Conservation (phyloP, 2,888 invertebrate species). For the Leucophora obtusa region DNA sequence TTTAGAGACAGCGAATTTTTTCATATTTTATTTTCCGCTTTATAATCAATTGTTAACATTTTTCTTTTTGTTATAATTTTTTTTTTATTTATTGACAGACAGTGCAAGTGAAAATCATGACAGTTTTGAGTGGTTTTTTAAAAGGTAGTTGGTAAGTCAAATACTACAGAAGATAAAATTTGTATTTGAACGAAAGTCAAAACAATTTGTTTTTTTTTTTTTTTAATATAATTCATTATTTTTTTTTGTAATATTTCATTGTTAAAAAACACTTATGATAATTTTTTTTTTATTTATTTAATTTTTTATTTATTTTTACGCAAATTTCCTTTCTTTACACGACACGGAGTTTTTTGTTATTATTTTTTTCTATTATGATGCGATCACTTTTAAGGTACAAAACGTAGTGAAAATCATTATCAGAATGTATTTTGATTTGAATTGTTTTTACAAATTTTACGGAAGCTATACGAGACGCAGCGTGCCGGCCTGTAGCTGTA, state of each 20-base stretch:
- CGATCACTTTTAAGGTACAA: slow-evolving; percentile 44
- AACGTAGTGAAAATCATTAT: slow-evolving; percentile 42
- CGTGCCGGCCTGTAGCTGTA: neutral
- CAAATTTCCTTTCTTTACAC: neutral
- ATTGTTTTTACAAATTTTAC: slow-evolving; percentile 43
- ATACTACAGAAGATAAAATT: slow-evolving; percentile 9
- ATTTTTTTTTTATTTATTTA: slow-evolving; percentile 17
- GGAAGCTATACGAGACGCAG: neutral
- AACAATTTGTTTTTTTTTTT: neutral
- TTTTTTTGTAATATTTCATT: slow-evolving; percentile 48
- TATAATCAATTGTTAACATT: slow-evolving; percentile 44
- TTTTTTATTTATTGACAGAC: slow-evolving; percentile 17
- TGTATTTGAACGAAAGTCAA: slow-evolving; percentile 6
- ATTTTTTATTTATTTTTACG: slow-evolving; percentile 7
- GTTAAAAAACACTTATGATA: slow-evolving; percentile 29
- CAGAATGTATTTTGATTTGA: slow-evolving; percentile 57
- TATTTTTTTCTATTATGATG: slow-evolving; percentile 3
- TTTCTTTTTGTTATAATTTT: slow-evolving; percentile 21
- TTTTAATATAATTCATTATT: slow-evolving; percentile 53
- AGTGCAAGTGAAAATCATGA: slow-evolving; percentile 34
- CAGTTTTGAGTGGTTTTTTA: slow-evolving; percentile 39
- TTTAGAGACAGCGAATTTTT: neutral
- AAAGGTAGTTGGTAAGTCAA: slow-evolving; percentile 5
- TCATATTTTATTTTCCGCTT: slow-evolving; percentile 12
- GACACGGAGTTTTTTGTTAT: neutral